These are phyloP conservation scores for Siderastrea siderea DNA, from an alignment of 92 coral and sea anemone species.

Conservation along the genomic window DNA sequence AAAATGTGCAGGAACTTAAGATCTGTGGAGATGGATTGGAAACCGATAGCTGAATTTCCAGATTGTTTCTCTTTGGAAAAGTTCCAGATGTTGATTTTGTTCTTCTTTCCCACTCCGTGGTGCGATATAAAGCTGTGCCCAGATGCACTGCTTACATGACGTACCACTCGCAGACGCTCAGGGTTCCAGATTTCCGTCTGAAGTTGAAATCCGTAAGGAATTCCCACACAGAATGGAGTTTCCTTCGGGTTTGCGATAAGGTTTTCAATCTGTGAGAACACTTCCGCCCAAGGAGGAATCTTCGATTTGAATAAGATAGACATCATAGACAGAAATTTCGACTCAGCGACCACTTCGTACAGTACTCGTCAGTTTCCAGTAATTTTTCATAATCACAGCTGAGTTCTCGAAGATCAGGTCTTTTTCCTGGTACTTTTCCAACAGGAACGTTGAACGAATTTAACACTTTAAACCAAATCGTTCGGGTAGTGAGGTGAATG, in stretches of 20 bases:
- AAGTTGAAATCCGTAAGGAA: slow-evolving; percentile 87
- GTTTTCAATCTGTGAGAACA: slow-evolving; percentile 44
- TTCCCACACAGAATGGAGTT: slow-evolving; percentile 42
- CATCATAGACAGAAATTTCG: slow-evolving; percentile 5
- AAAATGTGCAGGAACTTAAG: slow-evolving; percentile 76
- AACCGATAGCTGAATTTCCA: slow-evolving; percentile 51
- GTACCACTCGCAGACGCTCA: slow-evolving; percentile 69
- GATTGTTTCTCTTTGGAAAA: slow-evolving; percentile 67
- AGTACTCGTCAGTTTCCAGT: neutral
- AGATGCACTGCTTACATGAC: slow-evolving; percentile 60
- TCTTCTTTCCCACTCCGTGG: slow-evolving; percentile 93
- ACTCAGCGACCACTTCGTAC: neutral
- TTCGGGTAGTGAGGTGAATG: neutral
- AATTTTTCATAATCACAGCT: neutral
- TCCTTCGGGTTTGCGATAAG: slow-evolving; percentile 57
- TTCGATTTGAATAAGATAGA: slow-evolving; percentile 60
- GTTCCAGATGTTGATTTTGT: slow-evolving; percentile 89
- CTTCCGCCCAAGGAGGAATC: slow-evolving; percentile 81
- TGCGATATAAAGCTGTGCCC: slow-evolving; percentile 86
- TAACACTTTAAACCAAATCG: neutral
- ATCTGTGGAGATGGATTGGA: slow-evolving; percentile 61
- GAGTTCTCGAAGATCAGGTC: neutral
- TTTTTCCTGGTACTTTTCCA: neutral
- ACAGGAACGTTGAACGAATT: neutral
- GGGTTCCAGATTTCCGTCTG: slow-evolving; percentile 81